A percentile compares a stretch with the other conserved stretches of the same genome.
These are phyloP conservation scores for Peromyscus maniculatus DNA, from an alignment of 2,113 vertebrate genomes.

Conservation along the genomic window DNA sequence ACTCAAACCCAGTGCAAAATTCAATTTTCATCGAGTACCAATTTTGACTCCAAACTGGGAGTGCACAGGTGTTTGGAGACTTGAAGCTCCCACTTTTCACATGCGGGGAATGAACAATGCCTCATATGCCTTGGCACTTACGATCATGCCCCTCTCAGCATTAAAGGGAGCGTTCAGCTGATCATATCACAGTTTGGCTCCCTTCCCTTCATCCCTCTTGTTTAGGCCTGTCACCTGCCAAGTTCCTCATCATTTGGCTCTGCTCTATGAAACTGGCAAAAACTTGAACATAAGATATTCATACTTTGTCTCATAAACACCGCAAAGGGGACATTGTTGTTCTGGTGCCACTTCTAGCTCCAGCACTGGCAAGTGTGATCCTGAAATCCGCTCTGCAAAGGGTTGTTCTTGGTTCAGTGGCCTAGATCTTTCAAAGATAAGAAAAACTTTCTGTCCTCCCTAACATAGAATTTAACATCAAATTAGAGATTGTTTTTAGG, in stretches of 20 bases:
- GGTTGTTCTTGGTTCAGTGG: background rate
- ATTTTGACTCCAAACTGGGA: slow-evolving; percentile 61
- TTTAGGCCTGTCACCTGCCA: slow-evolving; percentile 53
- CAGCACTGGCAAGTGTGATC: background rate
- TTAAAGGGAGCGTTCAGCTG: background rate
- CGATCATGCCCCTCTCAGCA: background rate
- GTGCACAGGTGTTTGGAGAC: slow-evolving; percentile 76
- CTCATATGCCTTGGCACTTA: slow-evolving; percentile 40
- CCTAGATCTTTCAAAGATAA: slow-evolving; percentile 4
- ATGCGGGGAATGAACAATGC: slow-evolving; percentile 53
- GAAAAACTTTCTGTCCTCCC: background rate
- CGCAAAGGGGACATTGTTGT: slow-evolving; percentile 42
- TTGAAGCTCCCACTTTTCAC: slow-evolving; percentile 51
- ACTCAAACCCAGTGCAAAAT: slow-evolving; percentile 19
- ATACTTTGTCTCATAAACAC: slow-evolving; percentile 69
- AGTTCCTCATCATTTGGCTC: slow-evolving; percentile 63
- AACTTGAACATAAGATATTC: slow-evolving; percentile 70
- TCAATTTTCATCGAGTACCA: slow-evolving; percentile 61
- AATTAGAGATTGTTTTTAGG: background rate
- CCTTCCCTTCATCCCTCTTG: slow-evolving; percentile 56
- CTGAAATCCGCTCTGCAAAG: slow-evolving; percentile 58
- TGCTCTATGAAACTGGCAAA: slow-evolving; percentile 67
- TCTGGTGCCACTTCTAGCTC: slow-evolving; percentile 49
- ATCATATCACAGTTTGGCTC: slow-evolving; percentile 55
- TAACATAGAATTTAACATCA: background rate